Conservation (phyloP, 2,888 invertebrate genomes). For the Chrysopilus asiliformis region DNA sequence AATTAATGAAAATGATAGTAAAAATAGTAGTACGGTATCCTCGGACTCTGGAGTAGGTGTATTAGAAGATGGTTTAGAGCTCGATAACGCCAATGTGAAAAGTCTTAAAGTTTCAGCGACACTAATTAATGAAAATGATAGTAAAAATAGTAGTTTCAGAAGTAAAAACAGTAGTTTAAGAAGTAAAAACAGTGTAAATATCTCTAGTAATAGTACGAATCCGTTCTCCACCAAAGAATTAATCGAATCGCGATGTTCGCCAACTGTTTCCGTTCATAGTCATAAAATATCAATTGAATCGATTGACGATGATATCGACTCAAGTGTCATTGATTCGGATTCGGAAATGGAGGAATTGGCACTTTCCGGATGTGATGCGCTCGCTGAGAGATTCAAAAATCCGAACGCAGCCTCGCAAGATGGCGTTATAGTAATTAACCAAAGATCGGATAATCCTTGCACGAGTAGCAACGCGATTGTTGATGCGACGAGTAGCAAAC, state of each 20-base stretch:
- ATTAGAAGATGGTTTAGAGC: too few species aligned
- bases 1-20: conserved; percentile 3
- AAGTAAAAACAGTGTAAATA: conserved; percentile 1
- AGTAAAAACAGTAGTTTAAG: not conserved
- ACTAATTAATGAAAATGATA: conserved; percentile 1
- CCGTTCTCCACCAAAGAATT: too few species aligned
- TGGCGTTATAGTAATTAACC: conserved; percentile 9
- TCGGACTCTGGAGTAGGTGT: too few species aligned
- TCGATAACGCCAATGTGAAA: conserved; percentile 11
- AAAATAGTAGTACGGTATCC: conserved; percentile 6
- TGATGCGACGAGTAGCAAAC: conserved; percentile 12
- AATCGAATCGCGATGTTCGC: too few species aligned
- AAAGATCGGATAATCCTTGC: conserved; percentile 1
- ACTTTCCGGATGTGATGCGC: conserved; percentile 18
- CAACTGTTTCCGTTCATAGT: too few species aligned
- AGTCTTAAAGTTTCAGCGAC: conserved; percentile 9
- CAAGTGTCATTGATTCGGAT: conserved; percentile 31
- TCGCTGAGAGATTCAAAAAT: too few species aligned
- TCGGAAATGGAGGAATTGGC: conserved; percentile 30
- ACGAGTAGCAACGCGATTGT: conserved; percentile 1
- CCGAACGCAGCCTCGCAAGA: too few species aligned
- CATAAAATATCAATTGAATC: conserved; percentile 28
- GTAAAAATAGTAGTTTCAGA: conserved; percentile 5
- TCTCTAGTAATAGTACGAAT: too few species aligned
- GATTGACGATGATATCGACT: conserved; percentile 28